Base-by-base conservation (phyloP, 2,797 vertebrate species). In the Acropternis orthonyx region DNA sequence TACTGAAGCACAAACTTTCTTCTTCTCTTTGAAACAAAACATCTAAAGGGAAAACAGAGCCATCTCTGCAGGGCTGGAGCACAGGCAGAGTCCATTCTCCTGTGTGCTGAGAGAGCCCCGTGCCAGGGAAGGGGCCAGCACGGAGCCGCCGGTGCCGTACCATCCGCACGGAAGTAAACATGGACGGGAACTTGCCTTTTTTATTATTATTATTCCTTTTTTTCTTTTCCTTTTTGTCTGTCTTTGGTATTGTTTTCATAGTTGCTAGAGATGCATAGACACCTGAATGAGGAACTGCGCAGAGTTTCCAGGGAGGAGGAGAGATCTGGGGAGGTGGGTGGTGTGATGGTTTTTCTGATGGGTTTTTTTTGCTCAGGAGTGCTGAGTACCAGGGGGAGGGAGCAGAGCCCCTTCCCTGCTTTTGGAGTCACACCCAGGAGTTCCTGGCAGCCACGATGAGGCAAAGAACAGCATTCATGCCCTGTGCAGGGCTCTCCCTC, bases 231-330 rank as follows among this genome's bases (percentile, higher is more conserved):
- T 73, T 76, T 94, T 86, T 10, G 37, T 91, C 49, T 63, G 98
- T 99, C 99, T 99, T 99, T 99, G 99, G 99, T 99, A 98, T 98
- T 95, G 92, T 88, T 92, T 95, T 80, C 46, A 73, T 77, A 98
- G 97, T 98, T 97, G 98, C 98, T 98, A 98, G 98, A 98, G 98
- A 98, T 99, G 98, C 98, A 99, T 99, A 99, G 98, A 98, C 98
- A 98, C 98, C 95, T 73, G 86, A 88, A 92, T 48, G 75, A 96
- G 93, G 95, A 95, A 26, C 67, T 26, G 88, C 48, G 90, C 3
- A 48, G 77, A 36, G 83, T 12, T 48, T 62, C 41, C 92, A 61
- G 95, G 82, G 46, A 95, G 92, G 95, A 86, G 84, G 88, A 58
- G 82, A 49, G 27, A 8, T 0, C 9, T 17, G 90, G 61, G 68